Percentiles rank a stretch among this genome's conserved stretches.
These are phyloP conservation scores for Ypsolopha sequella DNA, from an alignment of 2,888 invertebrate genomes.

Conservation along the genomic window DNA sequence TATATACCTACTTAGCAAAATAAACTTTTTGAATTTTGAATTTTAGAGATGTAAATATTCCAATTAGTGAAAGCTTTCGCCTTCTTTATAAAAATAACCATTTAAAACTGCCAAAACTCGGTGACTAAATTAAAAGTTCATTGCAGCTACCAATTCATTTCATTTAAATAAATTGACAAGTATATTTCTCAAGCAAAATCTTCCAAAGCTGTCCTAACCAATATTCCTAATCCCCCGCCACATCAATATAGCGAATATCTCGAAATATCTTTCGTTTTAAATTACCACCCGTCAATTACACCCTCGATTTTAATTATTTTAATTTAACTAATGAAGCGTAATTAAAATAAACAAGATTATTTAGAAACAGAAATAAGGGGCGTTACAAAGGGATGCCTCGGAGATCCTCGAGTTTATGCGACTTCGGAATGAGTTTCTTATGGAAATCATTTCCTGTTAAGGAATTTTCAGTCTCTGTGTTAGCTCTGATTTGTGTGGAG, in stretches of 20 bases:
- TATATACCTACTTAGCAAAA: no score
- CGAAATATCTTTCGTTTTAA: conserved; percentile 31
- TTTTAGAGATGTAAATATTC: no score
- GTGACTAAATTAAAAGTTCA: background rate
- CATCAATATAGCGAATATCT: conserved; percentile 20
- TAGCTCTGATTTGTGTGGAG: background rate
- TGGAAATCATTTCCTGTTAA: conserved; percentile 1
- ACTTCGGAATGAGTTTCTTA: conserved; percentile 1
- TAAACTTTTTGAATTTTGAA: no score
- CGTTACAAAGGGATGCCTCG: background rate
- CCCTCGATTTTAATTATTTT: conserved; percentile 68
- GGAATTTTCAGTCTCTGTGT: background rate
- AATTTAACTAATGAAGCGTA: conserved; percentile 69
- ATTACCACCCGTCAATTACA: conserved; percentile 62
- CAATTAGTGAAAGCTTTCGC: background rate
- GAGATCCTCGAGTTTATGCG: background rate
- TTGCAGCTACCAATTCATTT: background rate
- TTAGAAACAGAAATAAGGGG: conserved; percentile 25
- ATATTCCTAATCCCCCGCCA: background rate
- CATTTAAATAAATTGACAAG: background rate
- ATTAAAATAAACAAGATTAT: conserved; percentile 67
- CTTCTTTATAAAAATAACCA: no score
- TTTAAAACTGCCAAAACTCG: no score
- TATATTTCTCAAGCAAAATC: background rate
- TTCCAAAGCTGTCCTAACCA: background rate